These are phyloP conservation scores for Pygoscelis adeliae DNA, from an alignment of 2,113 vertebrate genomes.

Conservation along the genomic window DNA sequence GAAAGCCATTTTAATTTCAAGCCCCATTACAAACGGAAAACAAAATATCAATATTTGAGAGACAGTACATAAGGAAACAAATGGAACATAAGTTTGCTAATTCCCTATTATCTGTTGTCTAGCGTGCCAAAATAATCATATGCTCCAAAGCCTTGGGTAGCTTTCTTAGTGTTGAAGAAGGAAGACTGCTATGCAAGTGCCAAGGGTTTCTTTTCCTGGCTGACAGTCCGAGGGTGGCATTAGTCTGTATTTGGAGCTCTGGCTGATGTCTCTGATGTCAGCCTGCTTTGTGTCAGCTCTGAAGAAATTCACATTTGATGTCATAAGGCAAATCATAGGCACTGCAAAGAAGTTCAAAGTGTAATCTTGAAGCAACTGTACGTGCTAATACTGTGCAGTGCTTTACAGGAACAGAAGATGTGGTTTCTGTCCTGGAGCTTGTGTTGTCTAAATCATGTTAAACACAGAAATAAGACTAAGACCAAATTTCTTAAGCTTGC, in stretches of 20 bases:
- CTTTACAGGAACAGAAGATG: neutral
- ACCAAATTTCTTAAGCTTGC: neutral
- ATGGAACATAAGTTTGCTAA: neutral
- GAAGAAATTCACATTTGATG: neutral
- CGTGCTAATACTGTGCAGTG: neutral
- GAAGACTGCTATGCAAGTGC: neutral
- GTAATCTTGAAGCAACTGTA: neutral
- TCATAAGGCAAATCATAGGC: neutral
- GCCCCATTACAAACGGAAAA: neutral
- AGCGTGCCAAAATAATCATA: neutral
- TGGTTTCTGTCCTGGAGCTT: neutral
- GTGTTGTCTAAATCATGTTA: neutral
- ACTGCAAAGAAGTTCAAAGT: neutral
- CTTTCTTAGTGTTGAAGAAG: neutral
- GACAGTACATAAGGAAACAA: neutral
- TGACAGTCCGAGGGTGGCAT: neutral
- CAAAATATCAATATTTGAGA: constrained; percentile 1
- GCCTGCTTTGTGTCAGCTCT: neutral
- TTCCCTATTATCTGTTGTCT: neutral
- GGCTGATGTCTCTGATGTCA: neutral
- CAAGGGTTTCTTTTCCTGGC: neutral
- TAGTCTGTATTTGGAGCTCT: neutral
- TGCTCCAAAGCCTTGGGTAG: neutral
- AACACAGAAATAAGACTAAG: neutral
- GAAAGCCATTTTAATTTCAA: constrained; percentile 51